Evolutionary conservation across 2,888 invertebrate species (phyloP).

Genomic region (Stegana nigrithorax): DNA sequence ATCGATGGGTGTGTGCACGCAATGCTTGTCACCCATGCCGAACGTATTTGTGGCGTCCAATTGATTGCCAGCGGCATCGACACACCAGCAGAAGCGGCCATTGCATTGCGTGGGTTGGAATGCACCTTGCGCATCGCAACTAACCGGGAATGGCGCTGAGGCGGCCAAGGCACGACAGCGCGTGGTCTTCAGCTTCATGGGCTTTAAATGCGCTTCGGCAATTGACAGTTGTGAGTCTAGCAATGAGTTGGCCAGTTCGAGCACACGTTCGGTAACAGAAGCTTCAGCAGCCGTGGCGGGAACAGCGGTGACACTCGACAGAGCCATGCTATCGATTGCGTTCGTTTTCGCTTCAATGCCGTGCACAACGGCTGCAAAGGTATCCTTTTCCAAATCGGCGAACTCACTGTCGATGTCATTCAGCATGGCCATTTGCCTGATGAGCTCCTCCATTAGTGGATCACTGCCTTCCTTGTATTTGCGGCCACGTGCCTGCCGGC

Average conservation of each 20-base stretch:
- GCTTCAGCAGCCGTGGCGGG: constrained; percentile 53
- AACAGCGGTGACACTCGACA: constrained; percentile 7
- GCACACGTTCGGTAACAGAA: constrained; percentile 62
- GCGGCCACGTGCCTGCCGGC: constrained; percentile 79
- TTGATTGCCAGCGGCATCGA: constrained; percentile 85
- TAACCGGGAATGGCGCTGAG: constrained; percentile 68
- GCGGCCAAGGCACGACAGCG: constrained; percentile 70
- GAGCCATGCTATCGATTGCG: constrained; percentile 33
- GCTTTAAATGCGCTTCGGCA: constrained; percentile 51
- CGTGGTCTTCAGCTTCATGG: constrained; percentile 59
- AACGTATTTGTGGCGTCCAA: constrained; percentile 74
- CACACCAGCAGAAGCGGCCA: constrained; percentile 81
- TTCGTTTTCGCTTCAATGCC: constrained; percentile 30
- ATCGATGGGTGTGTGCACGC: constrained; percentile 77
- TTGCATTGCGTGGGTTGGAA: constrained; percentile 83
- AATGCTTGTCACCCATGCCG: constrained; percentile 71
- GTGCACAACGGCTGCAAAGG: constrained; percentile 52
- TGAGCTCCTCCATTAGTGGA: constrained; percentile 77
- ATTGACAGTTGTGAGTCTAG: constrained; percentile 66
- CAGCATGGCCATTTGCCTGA: constrained; percentile 75
- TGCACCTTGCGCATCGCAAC: constrained; percentile 77
- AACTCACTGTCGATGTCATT: constrained; percentile 67
- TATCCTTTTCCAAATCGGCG: constrained; percentile 33
- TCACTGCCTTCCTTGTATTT: constrained; percentile 57
- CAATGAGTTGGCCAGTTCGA: constrained; percentile 61